Evolutionary conservation across 1,140 invertebrate genomes (phyloP).

Genomic region (Cotesia glomerata): DNA sequence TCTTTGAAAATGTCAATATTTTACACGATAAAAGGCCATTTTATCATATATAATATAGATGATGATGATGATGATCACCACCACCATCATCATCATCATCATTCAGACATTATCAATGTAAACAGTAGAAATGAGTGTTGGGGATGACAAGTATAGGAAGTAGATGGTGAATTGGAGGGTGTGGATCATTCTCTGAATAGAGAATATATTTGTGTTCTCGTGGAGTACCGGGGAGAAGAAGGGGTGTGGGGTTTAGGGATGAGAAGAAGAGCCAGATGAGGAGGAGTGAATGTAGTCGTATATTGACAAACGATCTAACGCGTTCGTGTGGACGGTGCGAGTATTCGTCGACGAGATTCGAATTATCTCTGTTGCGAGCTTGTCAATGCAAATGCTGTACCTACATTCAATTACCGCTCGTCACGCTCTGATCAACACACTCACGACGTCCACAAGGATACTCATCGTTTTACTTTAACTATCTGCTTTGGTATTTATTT

Average conservation of each 20-base stretch:
- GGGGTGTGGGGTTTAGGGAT: background rate
- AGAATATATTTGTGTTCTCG: background rate
- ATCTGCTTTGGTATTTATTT: no score
- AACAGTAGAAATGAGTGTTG: slow-evolving; percentile 8
- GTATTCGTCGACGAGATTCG: slow-evolving; percentile 59
- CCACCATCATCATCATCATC: no score
- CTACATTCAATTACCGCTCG: slow-evolving; percentile 63
- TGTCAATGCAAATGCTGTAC: slow-evolving; percentile 63
- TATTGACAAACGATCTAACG: slow-evolving; percentile 60
- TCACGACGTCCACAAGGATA: background rate
- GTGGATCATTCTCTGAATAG: background rate
- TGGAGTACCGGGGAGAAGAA: background rate
- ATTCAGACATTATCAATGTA: background rate
- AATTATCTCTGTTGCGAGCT: slow-evolving; percentile 63
- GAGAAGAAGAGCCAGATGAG: slow-evolving; percentile 15
- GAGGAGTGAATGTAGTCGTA: slow-evolving; percentile 45
- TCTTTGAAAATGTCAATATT: no score
- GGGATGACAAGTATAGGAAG: slow-evolving; percentile 25
- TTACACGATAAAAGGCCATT: no score
- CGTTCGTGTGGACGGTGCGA: slow-evolving; percentile 51
- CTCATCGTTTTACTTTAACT: no score
- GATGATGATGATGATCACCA: no score
- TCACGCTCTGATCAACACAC: slow-evolving; percentile 60
- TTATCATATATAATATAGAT: no score
- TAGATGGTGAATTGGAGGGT: no score